Evolutionary conservation across 2,888 invertebrate genomes (phyloP).

Genomic region (Ectobius pallidus): DNA sequence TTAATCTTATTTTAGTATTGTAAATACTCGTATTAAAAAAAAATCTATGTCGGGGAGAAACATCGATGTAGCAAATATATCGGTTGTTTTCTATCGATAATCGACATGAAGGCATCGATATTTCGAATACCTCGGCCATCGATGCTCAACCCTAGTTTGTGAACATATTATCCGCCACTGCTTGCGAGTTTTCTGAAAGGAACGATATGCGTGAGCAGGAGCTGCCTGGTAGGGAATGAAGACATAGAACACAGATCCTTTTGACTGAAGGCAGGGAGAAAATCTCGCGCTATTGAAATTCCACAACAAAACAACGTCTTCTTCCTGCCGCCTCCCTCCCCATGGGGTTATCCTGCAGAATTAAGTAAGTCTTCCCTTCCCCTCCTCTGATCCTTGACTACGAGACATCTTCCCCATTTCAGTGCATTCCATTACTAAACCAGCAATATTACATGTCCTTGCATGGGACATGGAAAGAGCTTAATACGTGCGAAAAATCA

Average conservation of each 20-base stretch:
- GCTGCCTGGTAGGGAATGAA: neutral
- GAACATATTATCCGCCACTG: constrained; percentile 13
- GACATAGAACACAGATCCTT: neutral
- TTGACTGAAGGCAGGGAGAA: neutral
- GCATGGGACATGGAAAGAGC: no score
- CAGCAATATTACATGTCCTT: no score
- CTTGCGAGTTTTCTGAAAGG: neutral
- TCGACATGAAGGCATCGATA: no score
- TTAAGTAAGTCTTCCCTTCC: neutral
- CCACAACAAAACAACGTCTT: neutral
- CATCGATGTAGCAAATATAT: no score
- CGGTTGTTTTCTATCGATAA: no score
- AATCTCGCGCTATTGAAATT: neutral
- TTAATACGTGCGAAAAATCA: no score
- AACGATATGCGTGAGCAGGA: neutral
- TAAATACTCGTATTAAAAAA: no score
- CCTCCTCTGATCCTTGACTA: neutral
- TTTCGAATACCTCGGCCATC: no score
- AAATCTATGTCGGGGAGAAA: no score
- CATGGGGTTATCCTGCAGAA: neutral
- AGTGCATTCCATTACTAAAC: neutral
- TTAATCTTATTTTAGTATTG: no score
- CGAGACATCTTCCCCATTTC: neutral
- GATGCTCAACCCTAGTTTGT: no score
- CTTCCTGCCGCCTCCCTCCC: neutral